Evolutionary conservation across 2,797 vertebrate genomes (phyloP), one percentile per base, ranked within the genome.

Genomic region (Crocidura indochinensis): DNA sequence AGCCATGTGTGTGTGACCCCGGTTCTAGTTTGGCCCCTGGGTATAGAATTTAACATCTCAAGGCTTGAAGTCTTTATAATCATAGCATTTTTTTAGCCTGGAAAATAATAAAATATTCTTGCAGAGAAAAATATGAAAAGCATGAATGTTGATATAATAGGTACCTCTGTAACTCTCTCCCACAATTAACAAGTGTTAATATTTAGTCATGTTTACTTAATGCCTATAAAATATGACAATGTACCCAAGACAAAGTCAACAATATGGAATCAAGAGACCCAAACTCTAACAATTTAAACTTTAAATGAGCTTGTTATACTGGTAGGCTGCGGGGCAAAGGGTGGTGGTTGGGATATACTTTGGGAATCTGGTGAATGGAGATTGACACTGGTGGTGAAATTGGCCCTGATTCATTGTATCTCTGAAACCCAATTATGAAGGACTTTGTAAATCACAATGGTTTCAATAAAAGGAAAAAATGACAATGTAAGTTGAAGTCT

Each of bases 81-180:
- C 31, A 14, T 10, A 85, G 38, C 47, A 47, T n/a, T 86, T 38
- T 38, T 82, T 60, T 38, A 91, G 8, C 47, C 90, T 78, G 51
- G 31, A 3, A 17, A 82, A n/a, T n/a, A 88, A 69, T 69, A 17
- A 31, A 87, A 65, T 69, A 60, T 27, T 74, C 88, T 91, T 82
- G 62, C 3, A 53, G 89, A 67, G 15, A 49, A 84, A 80, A 77
- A 51, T 71, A 64, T 0, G 10, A 6, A 73, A 75, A 86, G 44
- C 19, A 8, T 8, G 47, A 86, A 76, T 26, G 46, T 46, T 53
- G 64, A 71, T 20, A 29, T 22, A 91, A 86, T 17, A 17, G 71
- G 29, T 10, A n/a, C 49, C 9, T 4, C 15, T 49, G 4, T 80
- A 73, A 26, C 29, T 90, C 6, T 75, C 56, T n/a, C 10, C 31